These are phyloP conservation scores for Toxotes jaculatrix DNA, from an alignment of 2,113 vertebrate species.

Conservation along the genomic window DNA sequence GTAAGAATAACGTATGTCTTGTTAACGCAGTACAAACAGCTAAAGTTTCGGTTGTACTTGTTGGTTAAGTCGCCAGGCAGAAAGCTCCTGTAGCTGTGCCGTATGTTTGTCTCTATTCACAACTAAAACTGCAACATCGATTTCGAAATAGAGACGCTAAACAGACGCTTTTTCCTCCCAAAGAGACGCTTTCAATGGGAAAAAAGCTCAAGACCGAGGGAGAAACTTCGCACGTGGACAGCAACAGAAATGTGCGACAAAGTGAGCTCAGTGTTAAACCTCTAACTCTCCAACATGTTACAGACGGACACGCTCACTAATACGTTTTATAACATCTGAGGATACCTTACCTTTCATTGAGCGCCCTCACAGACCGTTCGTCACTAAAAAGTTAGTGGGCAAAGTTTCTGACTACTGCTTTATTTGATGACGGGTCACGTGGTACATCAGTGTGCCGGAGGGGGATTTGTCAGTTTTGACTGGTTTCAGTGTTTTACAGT, in stretches of 20 bases:
- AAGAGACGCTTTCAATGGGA: background rate
- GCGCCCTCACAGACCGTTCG: background rate
- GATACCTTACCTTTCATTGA: conserved; percentile 39
- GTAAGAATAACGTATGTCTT: background rate
- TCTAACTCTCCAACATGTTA: background rate
- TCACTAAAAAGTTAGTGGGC: background rate
- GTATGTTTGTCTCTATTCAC: background rate
- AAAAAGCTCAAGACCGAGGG: background rate
- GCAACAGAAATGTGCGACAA: rapidly evolving
- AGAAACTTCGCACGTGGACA: conserved; percentile 20
- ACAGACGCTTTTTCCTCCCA: no score
- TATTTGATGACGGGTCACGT: conserved; percentile 58
- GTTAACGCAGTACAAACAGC: background rate
- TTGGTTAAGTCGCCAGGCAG: background rate
- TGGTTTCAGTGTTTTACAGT: background rate
- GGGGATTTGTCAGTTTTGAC: background rate
- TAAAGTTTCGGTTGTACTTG: background rate
- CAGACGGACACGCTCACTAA: rapidly evolving
- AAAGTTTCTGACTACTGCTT: conserved; percentile 6
- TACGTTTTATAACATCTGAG: rapidly evolving
- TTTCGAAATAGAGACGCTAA: no score
- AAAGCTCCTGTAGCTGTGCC: background rate
- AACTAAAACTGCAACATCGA: background rate
- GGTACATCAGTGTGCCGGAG: background rate
- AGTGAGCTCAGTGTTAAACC: no score